Conservation (phyloP, 2,797 vertebrate genomes). For the Nothura maculosa region DNA sequence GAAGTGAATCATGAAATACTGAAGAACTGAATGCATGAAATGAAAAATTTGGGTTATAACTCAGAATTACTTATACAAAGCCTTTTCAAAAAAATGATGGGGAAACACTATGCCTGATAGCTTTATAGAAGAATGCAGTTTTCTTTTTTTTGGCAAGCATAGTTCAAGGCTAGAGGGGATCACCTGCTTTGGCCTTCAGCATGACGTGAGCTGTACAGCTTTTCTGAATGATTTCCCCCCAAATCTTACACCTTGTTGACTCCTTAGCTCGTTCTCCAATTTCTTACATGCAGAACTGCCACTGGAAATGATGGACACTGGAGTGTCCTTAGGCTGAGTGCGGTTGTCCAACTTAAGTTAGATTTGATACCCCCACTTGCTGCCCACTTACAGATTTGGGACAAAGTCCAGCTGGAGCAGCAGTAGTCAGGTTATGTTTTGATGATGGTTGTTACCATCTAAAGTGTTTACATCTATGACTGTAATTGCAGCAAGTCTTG, state of each 20-base stretch:
- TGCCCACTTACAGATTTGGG: not conserved
- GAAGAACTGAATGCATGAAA: not conserved
- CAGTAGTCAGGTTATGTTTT: not conserved
- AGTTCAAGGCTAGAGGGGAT: not conserved
- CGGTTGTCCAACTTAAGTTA: too few species aligned
- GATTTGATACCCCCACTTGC: not conserved
- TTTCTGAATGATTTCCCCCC: not conserved
- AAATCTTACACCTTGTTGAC: not conserved
- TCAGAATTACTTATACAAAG: not conserved
- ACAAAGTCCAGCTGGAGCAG: not conserved
- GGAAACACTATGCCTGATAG: not conserved
- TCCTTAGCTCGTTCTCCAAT: not conserved
- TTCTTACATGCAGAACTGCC: not conserved
- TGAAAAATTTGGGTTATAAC: not conserved
- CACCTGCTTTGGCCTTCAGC: not conserved
- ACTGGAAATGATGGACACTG: too few species aligned
- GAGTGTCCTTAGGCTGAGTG: not conserved
- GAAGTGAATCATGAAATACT: not conserved
- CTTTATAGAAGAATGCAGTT: not conserved
- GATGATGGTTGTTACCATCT: not conserved
- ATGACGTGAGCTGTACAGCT: not conserved
- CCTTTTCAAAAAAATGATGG: not conserved
- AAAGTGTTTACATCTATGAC: not conserved
- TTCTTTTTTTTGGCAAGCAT: not conserved
- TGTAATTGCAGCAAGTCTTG: not conserved